These are phyloP conservation scores for Berghia stephanieae DNA, from an alignment of 1,140 invertebrate genomes.

Conservation along the genomic window DNA sequence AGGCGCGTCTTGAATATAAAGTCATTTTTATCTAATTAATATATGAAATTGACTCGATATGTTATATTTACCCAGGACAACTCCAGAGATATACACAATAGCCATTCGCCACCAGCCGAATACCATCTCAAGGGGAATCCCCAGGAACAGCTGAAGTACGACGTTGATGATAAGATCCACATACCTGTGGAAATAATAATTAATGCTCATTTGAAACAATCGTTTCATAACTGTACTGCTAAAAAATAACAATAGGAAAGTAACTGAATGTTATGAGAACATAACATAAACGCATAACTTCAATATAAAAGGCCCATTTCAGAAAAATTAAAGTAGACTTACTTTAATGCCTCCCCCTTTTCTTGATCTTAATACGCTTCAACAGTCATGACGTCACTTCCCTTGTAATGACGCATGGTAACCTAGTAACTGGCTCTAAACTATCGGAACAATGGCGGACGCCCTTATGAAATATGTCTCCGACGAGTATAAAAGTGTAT, in stretches of 20 bases:
- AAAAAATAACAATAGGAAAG: neutral
- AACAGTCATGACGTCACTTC: no score
- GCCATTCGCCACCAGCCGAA: slow-evolving; percentile 90
- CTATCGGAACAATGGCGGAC: no score
- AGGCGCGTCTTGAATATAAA: no score
- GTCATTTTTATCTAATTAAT: neutral
- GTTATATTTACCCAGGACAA: slow-evolving; percentile 43
- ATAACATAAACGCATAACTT: neutral
- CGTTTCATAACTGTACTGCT: neutral
- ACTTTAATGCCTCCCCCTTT: no score
- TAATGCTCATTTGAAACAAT: neutral
- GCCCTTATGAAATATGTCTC: no score
- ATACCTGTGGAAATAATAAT: slow-evolving; percentile 68
- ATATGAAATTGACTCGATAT: neutral
- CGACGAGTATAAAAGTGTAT: no score
- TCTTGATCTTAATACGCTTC: no score
- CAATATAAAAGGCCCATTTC: neutral
- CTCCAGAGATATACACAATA: slow-evolving; percentile 52
- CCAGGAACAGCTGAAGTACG: slow-evolving; percentile 87
- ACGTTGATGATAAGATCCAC: slow-evolving; percentile 88
- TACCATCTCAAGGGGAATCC: slow-evolving; percentile 92
- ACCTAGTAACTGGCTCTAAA: no score
- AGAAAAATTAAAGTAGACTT: no score
- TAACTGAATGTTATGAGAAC: neutral
- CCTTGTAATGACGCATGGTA: no score